Base-by-base conservation (phyloP, 2,888 invertebrate species). In the Boloria selene region DNA sequence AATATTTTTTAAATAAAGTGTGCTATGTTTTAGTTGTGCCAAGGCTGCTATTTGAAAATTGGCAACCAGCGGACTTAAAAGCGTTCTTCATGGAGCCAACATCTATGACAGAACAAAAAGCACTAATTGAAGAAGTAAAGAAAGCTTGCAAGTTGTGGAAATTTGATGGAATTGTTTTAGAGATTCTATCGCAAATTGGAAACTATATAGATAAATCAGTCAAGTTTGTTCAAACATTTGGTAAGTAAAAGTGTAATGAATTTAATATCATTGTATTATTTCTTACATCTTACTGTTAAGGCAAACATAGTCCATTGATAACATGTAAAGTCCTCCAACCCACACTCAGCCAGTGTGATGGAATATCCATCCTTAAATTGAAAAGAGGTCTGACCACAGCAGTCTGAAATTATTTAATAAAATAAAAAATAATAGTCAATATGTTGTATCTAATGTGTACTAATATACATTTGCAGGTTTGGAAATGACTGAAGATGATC, bases 151-250 rank as follows among this genome's bases (percentile, higher is more conserved):
- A 96, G 92, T 94, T 95, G 67, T 94, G 96, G 87, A 94, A 95
- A 72, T 98, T 99, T 86, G 95, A 97, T 86, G 99, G 99, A 0
- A 94, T 96, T 47, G 97, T 98, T 0, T 81, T 99, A 4, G 99
- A 99, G 88, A 94, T 98, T 60, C 97, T 98, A 95, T 95, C 96
- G 17, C 97, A 90, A 74, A 86, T 90, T 60, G 92, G 91, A 56
- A 97, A 86, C 91, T 97, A 79, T 94, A 96, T 75, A 93, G 96
- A 74, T 90, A 95, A 77, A 59, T 91, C 96, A 63, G 90, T 94
- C 59, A 92, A 93, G 70, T 90, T 96, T 74, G 93, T 97, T 51
- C 94, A 94, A 76, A 88, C 93, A 68, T 92, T 96, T 79, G 94
- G 95, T 90, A 88, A 88, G 82, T 87, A n/a, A 7, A n/a, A n/a